Base-by-base conservation (phyloP, 2,113 vertebrate genomes). In the Syrrhaptes paradoxus region DNA sequence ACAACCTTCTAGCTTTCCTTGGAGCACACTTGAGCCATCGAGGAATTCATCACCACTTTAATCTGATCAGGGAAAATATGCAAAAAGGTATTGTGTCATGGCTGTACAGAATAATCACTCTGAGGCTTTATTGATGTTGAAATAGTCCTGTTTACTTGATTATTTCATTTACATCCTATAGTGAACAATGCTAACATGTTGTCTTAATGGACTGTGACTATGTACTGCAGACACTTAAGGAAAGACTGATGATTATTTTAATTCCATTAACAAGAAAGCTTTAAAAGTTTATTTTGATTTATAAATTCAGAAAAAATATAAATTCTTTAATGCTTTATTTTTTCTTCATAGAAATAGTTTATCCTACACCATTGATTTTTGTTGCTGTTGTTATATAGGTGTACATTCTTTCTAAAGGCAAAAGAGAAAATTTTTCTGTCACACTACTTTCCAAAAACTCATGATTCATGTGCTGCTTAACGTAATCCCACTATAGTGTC, bases 1-100 rank as follows among this genome's bases (percentile, higher is more conserved):
- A 99, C 99, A 99, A 99, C 99, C 99, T 99, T 99, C 99, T 99
- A 99, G 99, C 99, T 99, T 99, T 99, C 99, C 99, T 99, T 99
- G 99, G 99, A 99, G 99, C 98, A 99, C 99, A 99, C 98, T 99
- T 98, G 98, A 98, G 98, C 99, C 99, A 97, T 99, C 99, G 98
- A 98, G 98, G 97, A 98, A 98, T 96, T 97, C 97, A 96, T 97
- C 97, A 97, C 86, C 97, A 96, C 91, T 97, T 97, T 97, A 97
- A 97, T 96, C 89, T 98, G 89, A 96, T 90, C 71, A 89, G 97
- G 95, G 72, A 94, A 97, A 97, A 25, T 98, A 94, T 97, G 92
- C 63, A 96, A 97, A 97, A 97, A 97, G 95, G 97, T 97, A 96
- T 96, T 98, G 96, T 98, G 97, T 98, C 95, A 94, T 96, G 92